phyloP scores from a whole-genome alignment of 2,113 vertebrate genomes.

The Gorsachius goisagi region DNA sequence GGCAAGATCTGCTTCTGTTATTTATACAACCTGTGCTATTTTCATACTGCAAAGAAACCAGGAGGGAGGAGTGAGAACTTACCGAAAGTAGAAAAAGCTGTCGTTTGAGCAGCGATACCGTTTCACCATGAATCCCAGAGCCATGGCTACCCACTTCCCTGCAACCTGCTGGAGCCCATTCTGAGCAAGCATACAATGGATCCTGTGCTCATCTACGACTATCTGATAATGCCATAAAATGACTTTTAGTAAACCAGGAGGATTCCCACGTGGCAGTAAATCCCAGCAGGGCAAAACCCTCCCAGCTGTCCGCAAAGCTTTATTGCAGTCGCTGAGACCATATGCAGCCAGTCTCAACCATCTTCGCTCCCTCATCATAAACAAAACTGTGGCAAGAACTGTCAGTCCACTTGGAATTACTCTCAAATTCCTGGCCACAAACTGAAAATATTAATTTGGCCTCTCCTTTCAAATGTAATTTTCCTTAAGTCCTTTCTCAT shows the following conservation, averaged over 20 bases:
- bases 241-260: constrained; percentile 65
- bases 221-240: constrained; percentile 59
- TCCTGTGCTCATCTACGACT: background rate
- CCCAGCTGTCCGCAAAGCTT: constrained; percentile 70
- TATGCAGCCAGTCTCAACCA: background rate
- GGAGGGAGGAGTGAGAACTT: background rate
- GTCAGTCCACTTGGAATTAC: background rate
- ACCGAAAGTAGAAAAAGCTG: constrained; percentile 71
- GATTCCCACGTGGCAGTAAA: constrained; percentile 72
- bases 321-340: background rate
- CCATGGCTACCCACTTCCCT: constrained; percentile 34
- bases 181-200: background rate
- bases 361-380: background rate
- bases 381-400: background rate
- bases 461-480: background rate
- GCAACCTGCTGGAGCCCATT: background rate
- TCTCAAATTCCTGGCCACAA: background rate
- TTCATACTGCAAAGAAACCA: background rate
- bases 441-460: background rate
- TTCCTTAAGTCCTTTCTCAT: background rate
- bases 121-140: constrained; percentile 70
- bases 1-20: background rate
- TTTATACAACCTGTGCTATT: background rate
- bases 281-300: constrained; percentile 69
- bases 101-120: constrained; percentile 51